A percentile compares a stretch with the other conserved stretches of the same genome.
These are phyloP conservation scores for Epiblema foenella DNA, from an alignment of 2,888 invertebrate genomes.

Conservation along the genomic window DNA sequence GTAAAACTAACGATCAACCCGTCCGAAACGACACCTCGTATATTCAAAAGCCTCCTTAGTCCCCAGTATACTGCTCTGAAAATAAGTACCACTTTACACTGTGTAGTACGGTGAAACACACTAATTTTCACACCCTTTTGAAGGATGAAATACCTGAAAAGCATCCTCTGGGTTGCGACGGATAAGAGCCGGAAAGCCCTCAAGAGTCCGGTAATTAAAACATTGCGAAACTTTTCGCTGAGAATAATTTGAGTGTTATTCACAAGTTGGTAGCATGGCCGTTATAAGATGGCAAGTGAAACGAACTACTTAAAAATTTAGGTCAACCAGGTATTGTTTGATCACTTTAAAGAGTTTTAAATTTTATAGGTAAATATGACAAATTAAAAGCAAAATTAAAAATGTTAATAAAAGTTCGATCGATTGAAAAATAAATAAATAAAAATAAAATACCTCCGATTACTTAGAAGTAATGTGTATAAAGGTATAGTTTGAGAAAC, in stretches of 20 bases:
- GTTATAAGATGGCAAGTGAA: background rate
- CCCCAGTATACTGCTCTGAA: conserved; percentile 50
- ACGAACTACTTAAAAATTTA: background rate
- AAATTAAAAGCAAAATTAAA: too few species aligned
- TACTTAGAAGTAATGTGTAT: too few species aligned
- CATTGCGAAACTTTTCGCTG: conserved; percentile 31
- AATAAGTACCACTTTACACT: conserved; percentile 62
- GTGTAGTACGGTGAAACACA: conserved; percentile 60
- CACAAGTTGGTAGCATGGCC: conserved; percentile 3
- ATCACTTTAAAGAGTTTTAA: too few species aligned
- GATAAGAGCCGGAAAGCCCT: conserved; percentile 25
- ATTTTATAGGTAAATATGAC: too few species aligned
- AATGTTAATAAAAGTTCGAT: too few species aligned
- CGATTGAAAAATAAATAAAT: too few species aligned
- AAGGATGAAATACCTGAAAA: conserved; percentile 47
- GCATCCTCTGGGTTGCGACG: conserved; percentile 31
- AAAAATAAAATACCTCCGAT: too few species aligned
- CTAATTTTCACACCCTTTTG: conserved; percentile 63
- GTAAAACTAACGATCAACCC: background rate
- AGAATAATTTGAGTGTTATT: conserved; percentile 30
- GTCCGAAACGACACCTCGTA: conserved; percentile 44
- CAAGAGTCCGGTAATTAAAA: conserved; percentile 36
- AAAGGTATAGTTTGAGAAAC: too few species aligned
- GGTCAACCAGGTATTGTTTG: too few species aligned
- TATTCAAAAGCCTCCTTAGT: conserved; percentile 43